Evolutionary conservation across 2,113 vertebrate species (phyloP), one percentile per base, ranked within the genome.

Genomic region (Manacus vitellinus): DNA sequence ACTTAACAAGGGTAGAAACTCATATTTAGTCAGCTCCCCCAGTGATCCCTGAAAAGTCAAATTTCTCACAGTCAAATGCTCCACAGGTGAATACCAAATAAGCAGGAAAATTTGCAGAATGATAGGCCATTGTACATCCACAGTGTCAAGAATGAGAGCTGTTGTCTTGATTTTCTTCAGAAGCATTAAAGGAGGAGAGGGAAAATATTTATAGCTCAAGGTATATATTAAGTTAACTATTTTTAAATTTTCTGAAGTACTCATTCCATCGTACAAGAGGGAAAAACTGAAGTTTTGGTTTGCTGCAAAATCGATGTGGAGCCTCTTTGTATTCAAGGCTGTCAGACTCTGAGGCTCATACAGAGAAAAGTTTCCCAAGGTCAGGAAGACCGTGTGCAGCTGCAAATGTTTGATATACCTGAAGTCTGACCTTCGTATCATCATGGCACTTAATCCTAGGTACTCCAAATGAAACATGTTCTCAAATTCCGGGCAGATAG

Each of bases 401-500:
- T 97, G 95, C 62, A 98, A 71, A 59, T 73, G 75, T 62, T 77
- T 54, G 39, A 99, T 96, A 24, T 90, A 97, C 22, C 77, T 84
- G 63, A 99, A 97, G 54, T 98, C 98, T 19, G 96, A 94, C 25
- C 74, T 94, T 44, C 71, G 92, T 77, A 99, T 96, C 33, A 74
- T 83, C 1, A n/a, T 94, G 23, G 98, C 97, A 92, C 98, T 98
- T 89, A 99, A 41, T 27, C 98, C 98, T 67, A 99, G 96, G 85
- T 97, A 98, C 67, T 98, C 75, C 92, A 99, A 94, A 47, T 33
- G 94, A 41, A 88, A 72, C 83, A 99, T 92, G n/a, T 88, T 96
- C 17, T 94, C 83, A 35, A 99, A 99, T 67, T 98, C 98, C 31
- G 81, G 88, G 54, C 98, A 99, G 23, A 99, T 86, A 13, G 98